Percentiles rank a stretch among this genome's conserved stretches.
These are phyloP conservation scores for Piaya cayana DNA, from an alignment of 2,113 vertebrate genomes.

Conservation along the genomic window DNA sequence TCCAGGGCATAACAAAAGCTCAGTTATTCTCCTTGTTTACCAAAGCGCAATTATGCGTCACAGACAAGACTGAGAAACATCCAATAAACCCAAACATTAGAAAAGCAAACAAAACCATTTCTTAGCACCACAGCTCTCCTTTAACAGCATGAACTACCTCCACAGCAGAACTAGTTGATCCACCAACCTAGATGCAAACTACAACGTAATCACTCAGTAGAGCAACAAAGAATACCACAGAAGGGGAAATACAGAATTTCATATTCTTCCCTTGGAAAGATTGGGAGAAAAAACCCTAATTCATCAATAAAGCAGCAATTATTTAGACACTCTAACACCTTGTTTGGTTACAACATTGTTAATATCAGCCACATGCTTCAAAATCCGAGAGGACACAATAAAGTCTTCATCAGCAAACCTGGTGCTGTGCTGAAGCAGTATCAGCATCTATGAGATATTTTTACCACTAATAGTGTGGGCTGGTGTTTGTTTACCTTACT, in stretches of 20 bases:
- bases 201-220: slow-evolving; percentile 10
- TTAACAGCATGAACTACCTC: slow-evolving; percentile 24
- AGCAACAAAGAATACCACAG: slow-evolving; percentile 16
- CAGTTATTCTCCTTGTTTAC: background rate
- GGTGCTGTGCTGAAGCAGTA: background rate
- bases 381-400: slow-evolving; percentile 13
- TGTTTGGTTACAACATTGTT: background rate
- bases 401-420: slow-evolving; percentile 23
- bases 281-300: background rate
- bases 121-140: background rate
- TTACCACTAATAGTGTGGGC: background rate
- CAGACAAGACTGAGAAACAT: slow-evolving; percentile 19
- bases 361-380: background rate
- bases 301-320: background rate
- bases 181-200: background rate
- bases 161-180: slow-evolving; percentile 24
- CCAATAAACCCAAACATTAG: background rate
- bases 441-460: background rate
- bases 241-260: background rate
- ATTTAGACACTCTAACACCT: background rate
- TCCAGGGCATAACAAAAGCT: background rate
- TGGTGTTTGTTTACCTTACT: background rate
- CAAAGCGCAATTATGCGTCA: background rate
- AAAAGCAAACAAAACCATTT: slow-evolving; percentile 16
- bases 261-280: background rate